Percentiles rank a stretch among this genome's conserved stretches.
Conservation (phyloP, 2,797 vertebrate species). For the Cryptoprocta ferox region DNA sequence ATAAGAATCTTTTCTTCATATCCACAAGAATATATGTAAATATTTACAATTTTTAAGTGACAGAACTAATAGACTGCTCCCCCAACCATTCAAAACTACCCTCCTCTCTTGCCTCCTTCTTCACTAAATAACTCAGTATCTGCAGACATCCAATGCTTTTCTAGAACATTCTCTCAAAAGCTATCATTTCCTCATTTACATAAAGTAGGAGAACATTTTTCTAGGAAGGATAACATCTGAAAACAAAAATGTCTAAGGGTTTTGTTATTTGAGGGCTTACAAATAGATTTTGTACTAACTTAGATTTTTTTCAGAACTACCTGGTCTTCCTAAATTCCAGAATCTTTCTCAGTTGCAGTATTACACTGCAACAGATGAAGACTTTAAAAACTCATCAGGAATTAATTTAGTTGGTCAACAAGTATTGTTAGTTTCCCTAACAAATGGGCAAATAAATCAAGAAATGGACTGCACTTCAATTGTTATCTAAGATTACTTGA, state of each 20-base stretch:
- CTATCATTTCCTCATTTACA: background rate
- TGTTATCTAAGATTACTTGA: conserved; percentile 28
- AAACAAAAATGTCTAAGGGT: conserved; percentile 1
- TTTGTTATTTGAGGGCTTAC: conserved; percentile 16
- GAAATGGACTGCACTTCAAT: background rate
- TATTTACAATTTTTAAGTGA: background rate
- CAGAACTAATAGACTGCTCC: background rate
- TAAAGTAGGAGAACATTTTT: background rate
- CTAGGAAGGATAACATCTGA: conserved; percentile 5
- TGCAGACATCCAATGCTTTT: background rate
- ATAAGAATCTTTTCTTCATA: background rate
- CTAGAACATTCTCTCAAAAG: background rate
- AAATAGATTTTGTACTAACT: conserved; percentile 3
- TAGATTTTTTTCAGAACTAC: conserved; percentile 18
- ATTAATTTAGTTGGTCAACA: background rate
- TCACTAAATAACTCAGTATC: background rate
- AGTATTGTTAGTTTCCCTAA: background rate
- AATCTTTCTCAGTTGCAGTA: background rate
- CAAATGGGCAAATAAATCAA: conserved; percentile 17
- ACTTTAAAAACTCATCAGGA: background rate
- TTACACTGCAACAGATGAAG: background rate
- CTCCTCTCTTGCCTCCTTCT: background rate
- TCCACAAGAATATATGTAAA: background rate
- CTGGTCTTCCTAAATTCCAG: background rate
- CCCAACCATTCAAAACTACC: background rate